These are phyloP conservation scores for Cervus canadensis DNA, from an alignment of 2,113 vertebrate species.

Conservation along the genomic window DNA sequence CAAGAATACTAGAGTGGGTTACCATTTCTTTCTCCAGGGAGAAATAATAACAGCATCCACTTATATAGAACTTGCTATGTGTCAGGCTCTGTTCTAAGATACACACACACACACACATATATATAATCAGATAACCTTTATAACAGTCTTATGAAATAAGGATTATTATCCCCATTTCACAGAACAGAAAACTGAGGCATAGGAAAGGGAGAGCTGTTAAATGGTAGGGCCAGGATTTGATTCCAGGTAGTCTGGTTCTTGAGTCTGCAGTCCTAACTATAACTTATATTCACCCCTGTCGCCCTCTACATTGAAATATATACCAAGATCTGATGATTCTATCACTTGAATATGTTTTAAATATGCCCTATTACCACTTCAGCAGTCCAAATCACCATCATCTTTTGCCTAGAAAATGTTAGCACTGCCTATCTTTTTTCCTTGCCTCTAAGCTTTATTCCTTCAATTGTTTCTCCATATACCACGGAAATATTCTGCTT, in stretches of 20 bases:
- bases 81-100: neutral
- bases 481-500: neutral
- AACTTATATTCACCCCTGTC: neutral
- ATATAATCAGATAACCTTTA: neutral
- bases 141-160: neutral
- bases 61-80: neutral
- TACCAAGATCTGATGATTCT: neutral
- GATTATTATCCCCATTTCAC: neutral
- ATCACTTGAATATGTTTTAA: slow-evolving; percentile 1
- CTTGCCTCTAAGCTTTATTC: slow-evolving; percentile 16
- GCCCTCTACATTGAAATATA: neutral
- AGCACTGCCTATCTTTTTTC: neutral
- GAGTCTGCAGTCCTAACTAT: neutral
- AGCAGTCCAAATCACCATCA: neutral
- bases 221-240: neutral
- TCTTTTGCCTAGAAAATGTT: slow-evolving; percentile 2
- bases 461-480: neutral
- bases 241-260: neutral
- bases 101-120: neutral
- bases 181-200: neutral
- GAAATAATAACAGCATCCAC: neutral
- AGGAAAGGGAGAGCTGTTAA: neutral
- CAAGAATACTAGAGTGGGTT: neutral
- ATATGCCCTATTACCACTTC: neutral
- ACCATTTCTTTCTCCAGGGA: neutral